phyloP scores from a whole-genome alignment of 2,888 invertebrate species.

The Dryocosmus kuriphilus region DNA sequence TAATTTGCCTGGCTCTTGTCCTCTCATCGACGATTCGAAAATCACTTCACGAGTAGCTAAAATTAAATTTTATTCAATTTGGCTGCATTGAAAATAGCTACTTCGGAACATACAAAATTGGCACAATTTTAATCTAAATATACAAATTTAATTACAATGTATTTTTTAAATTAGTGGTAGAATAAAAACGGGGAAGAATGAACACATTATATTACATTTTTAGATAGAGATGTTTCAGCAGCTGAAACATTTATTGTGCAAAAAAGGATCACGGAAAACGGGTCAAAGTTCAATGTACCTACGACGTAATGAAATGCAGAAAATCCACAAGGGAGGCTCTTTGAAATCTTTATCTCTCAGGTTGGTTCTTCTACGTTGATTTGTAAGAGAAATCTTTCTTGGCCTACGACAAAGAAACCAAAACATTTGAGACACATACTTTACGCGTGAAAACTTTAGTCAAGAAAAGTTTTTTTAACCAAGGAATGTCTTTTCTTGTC shows the following conservation, averaged over 20 bases:
- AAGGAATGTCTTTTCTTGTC: too few species aligned
- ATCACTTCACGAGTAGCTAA: background rate
- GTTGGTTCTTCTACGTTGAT: background rate
- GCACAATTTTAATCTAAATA: background rate
- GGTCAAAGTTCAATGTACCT: constrained; percentile 28
- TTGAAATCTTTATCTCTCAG: too few species aligned
- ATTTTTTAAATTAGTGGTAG: background rate
- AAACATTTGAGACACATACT: background rate
- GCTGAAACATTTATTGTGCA: background rate
- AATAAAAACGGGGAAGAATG: background rate
- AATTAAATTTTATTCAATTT: background rate
- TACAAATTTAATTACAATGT: background rate
- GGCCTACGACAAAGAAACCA: background rate
- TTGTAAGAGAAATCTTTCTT: background rate
- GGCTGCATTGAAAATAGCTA: background rate
- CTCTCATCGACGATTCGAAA: background rate
- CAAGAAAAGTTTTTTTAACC: background rate
- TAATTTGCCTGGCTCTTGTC: background rate
- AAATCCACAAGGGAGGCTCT: constrained; percentile 6
- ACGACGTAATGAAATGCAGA: constrained; percentile 3
- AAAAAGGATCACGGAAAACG: background rate
- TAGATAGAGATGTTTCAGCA: background rate
- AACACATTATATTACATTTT: background rate
- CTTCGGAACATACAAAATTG: background rate
- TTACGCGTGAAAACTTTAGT: background rate